Evolutionary conservation across 2,888 invertebrate genomes (phyloP), one percentile per base, ranked within the genome.

Genomic region (Melinopterus prodromus): DNA sequence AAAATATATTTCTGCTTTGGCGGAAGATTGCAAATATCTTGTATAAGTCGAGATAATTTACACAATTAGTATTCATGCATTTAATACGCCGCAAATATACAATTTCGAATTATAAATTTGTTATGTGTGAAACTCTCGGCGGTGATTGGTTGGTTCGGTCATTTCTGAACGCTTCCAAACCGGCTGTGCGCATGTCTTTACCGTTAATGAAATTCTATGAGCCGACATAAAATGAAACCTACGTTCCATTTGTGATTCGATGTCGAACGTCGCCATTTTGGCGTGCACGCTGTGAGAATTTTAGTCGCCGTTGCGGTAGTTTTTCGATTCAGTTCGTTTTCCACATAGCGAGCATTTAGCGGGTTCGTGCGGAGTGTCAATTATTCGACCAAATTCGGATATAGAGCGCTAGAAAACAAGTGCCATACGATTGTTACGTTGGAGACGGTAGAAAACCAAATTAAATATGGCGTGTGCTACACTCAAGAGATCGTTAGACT

Each of bases 391-490:
- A 70, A 76, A 81, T 79, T 71, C 83, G 82, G 80, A 81, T 81
- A 81, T 71, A 81, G 80, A 80, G 78, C 79, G 71, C 26, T 69
- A 71, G 75, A 82, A 79, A 83, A 82, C 92, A 89, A 90, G 90
- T 87, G 83, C 82, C 69, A 53, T 72, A 86, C 82, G 74, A 84
- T 81, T 84, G 83, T 80, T 85, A 81, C 82, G 83, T 83, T 81
- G 82, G 82, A 79, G 69, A 83, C 79, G 74, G 79, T 76, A 79
- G 81, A 82, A 82, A 84, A 83, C 82, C 84, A 84, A 89, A 86
- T 86, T 87, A 89, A 93, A 93, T 92, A 99, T 99, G 98, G 98
- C 98, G 93, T 98, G 98, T 93, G 98, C 98, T 91, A 98, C 98
- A 88, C 92, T 98, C 85, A 98, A 98, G 92, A 94, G 98, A 90